Evolutionary conservation across 1,140 invertebrate species (phyloP).

Genomic region (Steinernema khuongi): DNA sequence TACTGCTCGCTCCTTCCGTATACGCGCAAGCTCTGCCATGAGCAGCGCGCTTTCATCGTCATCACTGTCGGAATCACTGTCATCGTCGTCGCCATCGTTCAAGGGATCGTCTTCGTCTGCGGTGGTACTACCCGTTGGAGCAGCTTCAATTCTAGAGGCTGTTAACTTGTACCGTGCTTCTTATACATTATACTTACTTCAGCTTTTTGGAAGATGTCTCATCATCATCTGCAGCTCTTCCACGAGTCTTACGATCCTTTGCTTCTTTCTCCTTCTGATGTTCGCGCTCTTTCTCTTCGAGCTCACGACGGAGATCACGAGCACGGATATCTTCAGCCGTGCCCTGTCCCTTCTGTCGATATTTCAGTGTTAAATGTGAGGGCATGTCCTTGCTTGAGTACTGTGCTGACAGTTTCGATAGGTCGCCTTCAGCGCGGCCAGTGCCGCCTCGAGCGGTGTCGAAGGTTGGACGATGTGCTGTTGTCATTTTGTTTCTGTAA

Average conservation of each 20-base stretch:
- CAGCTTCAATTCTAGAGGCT: constrained; percentile 18
- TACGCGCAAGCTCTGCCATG: constrained; percentile 85
- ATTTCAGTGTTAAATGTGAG: constrained; percentile 91
- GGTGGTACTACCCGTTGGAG: constrained; percentile 68
- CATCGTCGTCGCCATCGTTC: constrained; percentile 62
- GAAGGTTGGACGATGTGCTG: constrained; percentile 92
- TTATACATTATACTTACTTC: constrained; percentile 60
- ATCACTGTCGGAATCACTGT: constrained; percentile 63
- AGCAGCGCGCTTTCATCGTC: constrained; percentile 90
- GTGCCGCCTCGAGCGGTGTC: constrained; percentile 73
- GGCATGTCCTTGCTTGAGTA: constrained; percentile 96
- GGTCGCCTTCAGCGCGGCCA: constrained; percentile 84
- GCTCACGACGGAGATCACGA: constrained; percentile 86
- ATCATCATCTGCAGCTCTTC: constrained; percentile 17
- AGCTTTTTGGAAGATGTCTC: constrained; percentile 52
- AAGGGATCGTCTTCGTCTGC: constrained; percentile 70
- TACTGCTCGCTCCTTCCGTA: constrained; percentile 86
- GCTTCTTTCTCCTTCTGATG: constrained; percentile 57
- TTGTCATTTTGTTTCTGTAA: constrained; percentile 72
- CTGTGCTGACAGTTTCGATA: constrained; percentile 93
- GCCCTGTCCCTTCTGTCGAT: constrained; percentile 90
- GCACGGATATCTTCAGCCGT: constrained; percentile 78
- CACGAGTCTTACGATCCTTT: neutral
- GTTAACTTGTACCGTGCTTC: neutral
- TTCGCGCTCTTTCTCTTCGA: constrained; percentile 80